Evolutionary conservation across 2,888 invertebrate species (phyloP), one percentile per base, ranked within the genome.

Genomic region (Blastobasis lacticolella): DNA sequence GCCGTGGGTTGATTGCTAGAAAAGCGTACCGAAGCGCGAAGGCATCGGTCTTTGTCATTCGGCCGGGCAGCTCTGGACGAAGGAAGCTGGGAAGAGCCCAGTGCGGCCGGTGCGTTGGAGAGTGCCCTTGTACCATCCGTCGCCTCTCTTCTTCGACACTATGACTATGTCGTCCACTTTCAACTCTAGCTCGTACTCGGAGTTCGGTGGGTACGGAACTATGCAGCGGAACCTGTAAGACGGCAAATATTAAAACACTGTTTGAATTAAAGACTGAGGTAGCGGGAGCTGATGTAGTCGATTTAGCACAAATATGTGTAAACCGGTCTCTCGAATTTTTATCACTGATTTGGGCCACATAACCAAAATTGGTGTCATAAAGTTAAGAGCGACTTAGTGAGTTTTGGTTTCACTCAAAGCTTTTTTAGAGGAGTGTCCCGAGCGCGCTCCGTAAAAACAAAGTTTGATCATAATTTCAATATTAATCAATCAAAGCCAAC

Each of bases 121-220:
- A 0, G 96, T 97, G 23, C 97, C 97, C 75, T 97, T 97, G 82
- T 95, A 97, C 97, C 97, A 97, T 48, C 97, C 97, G 72, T 97
- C 97, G 49, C 97, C 97, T 50, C 97, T 92, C 73, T 97, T 97
- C 69, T 94, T 94, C 68, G 95, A 94, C 23, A 97, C 97, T 64
- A 95, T 93, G 60, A 97, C 96, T 52, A 97, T 93, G 71, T 97
- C 97, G 56, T 97, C 96, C 44, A 97, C 92, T 62, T 95, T 94
- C 46, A 98, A 84, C 72, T 97, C 97, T 62, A 98, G 78, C 78
- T 98, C 97, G 73, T 95, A 94, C 62, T 97, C 97, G 57, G 96
- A 96, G 79, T 97, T 97, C 0, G 97, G 96, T 8, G 97, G 97
- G 89, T 97, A 97, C 6, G 97, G 95, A 45, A 95, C 96, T 64